Evolutionary conservation across 2,797 vertebrate genomes (phyloP).

Genomic region (Prunella strophiata): DNA sequence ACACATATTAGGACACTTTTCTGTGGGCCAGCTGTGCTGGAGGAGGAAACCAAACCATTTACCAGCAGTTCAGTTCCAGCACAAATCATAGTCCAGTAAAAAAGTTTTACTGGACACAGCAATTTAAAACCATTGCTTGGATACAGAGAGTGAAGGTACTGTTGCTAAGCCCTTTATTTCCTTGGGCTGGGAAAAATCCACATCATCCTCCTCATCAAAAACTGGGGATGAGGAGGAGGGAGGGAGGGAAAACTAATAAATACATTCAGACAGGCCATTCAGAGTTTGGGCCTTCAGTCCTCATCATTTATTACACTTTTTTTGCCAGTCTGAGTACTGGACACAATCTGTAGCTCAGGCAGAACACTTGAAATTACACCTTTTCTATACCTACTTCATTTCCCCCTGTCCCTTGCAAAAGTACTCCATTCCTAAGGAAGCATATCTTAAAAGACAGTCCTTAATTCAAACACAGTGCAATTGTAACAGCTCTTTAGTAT

Average conservation of each 20-base stretch:
- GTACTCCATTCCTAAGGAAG: neutral
- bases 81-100: constrained; percentile 28
- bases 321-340: neutral
- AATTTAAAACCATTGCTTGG: neutral
- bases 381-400: neutral
- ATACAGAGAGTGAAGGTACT: neutral
- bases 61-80: neutral
- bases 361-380: neutral
- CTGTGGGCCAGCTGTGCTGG: neutral
- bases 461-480: constrained; percentile 19
- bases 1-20: neutral
- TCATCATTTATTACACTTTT: neutral
- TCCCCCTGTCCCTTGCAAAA: neutral
- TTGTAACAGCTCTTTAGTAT: constrained; percentile 44
- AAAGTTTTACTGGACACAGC: constrained; percentile 13
- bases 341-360: neutral
- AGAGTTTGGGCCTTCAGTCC: neutral
- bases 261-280: neutral
- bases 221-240: neutral
- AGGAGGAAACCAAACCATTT: neutral
- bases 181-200: neutral
- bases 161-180: constrained; percentile 15
- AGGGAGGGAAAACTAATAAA: constrained; percentile 9
- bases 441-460: constrained; percentile 12
- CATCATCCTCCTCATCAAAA: constrained; percentile 3